Conservation (phyloP, 2,113 vertebrate species). For the Pseudorhombus dupliciocellatus region DNA sequence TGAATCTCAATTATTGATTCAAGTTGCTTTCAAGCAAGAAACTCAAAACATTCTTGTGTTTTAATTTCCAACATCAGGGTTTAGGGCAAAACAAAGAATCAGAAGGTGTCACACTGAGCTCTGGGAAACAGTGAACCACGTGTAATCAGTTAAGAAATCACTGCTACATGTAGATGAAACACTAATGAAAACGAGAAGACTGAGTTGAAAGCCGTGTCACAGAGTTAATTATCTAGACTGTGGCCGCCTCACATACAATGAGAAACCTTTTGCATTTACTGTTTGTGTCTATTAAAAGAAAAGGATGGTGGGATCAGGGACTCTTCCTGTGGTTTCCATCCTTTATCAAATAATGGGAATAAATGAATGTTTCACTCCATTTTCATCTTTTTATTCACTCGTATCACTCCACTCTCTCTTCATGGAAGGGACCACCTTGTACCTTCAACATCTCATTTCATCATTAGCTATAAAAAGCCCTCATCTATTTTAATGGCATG, state of each 20-base stretch:
- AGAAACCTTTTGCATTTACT: too few relatives aligned
- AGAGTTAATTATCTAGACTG: not conserved
- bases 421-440: not conserved
- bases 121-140: not conserved
- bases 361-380: too few relatives aligned
- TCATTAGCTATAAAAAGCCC: not conserved
- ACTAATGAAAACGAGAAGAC: not conserved
- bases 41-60: not conserved
- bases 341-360: too few relatives aligned
- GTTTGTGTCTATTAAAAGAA: too few relatives aligned
- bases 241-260: too few relatives aligned
- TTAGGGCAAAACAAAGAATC: not conserved
- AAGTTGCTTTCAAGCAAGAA: too few relatives aligned
- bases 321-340: too few relatives aligned
- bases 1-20: too few relatives aligned
- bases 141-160: not conserved
- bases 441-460: not conserved
- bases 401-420: too few relatives aligned
- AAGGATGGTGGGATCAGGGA: too few relatives aligned
- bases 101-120: not conserved
- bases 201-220: not conserved
- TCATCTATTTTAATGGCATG: not conserved
- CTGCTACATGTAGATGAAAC: not conserved
- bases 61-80: not conserved
- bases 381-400: not conserved